These are phyloP conservation scores for Ophonus ardosiacus DNA, from an alignment of 2,888 invertebrate species.

Conservation along the genomic window DNA sequence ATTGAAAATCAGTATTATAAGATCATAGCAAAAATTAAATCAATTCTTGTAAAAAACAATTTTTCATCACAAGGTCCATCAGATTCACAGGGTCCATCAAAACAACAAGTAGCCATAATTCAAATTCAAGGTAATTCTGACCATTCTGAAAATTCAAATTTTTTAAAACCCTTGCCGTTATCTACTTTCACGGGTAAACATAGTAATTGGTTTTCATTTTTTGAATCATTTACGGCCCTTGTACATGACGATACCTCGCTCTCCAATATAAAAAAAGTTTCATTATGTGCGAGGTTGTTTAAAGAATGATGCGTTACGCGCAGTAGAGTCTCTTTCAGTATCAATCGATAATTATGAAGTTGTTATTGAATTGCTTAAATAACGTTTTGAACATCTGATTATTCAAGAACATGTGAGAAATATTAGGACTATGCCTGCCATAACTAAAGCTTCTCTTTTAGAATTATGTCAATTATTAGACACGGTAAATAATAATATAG, in stretches of 20 bases:
- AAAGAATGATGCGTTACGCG: slow-evolving; percentile 64
- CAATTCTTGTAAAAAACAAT: not conserved
- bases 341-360: slow-evolving; percentile 63
- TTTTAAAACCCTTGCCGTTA: not conserved
- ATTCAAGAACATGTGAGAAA: slow-evolving; percentile 65
- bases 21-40: not conserved
- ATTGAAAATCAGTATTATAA: not conserved
- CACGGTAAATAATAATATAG: slow-evolving; percentile 59
- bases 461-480: slow-evolving; percentile 60
- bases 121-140: not conserved
- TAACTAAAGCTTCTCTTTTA: slow-evolving; percentile 54
- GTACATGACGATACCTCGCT: slow-evolving; percentile 63
- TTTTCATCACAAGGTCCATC: too few relatives aligned
- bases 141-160: not conserved
- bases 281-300: slow-evolving; percentile 65
- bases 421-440: slow-evolving; percentile 61
- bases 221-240: slow-evolving; percentile 64
- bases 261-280: slow-evolving; percentile 62
- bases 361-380: slow-evolving; percentile 65
- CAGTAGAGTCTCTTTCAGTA: slow-evolving; percentile 64
- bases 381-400: slow-evolving; percentile 62
- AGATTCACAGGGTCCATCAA: not conserved
- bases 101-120: not conserved
- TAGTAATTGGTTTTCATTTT: slow-evolving; percentile 60
- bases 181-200: not conserved